phyloP scores from a whole-genome alignment of 1,140 invertebrate species.

The Mactra quadrangularis region DNA sequence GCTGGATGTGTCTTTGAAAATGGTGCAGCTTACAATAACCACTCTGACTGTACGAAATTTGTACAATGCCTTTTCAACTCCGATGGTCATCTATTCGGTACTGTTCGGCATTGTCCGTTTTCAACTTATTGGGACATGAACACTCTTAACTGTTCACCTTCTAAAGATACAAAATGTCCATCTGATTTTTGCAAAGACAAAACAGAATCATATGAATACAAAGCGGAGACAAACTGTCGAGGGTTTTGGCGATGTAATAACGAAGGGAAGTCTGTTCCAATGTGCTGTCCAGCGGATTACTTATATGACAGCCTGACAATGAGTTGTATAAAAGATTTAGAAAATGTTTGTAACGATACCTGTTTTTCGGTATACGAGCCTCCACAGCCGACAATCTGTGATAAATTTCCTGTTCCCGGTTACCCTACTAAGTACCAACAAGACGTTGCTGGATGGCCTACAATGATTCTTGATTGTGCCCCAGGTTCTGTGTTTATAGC shows the following conservation, averaged over 20 bases:
- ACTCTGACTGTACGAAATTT: slow-evolving; percentile 73
- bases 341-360: slow-evolving; percentile 36
- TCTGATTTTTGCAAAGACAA: slow-evolving; percentile 52
- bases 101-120: slow-evolving; percentile 66
- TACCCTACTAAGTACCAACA: slow-evolving; percentile 59
- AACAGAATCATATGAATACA: slow-evolving; percentile 9
- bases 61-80: slow-evolving; percentile 68
- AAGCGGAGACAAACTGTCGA: slow-evolving; percentile 63
- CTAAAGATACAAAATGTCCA: slow-evolving; percentile 55
- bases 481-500: slow-evolving; percentile 61
- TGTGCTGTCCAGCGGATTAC: slow-evolving; percentile 64
- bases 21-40: slow-evolving; percentile 68
- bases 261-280: slow-evolving; percentile 50
- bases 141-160: slow-evolving; percentile 61
- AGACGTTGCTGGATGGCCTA: slow-evolving; percentile 51
- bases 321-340: slow-evolving; percentile 18
- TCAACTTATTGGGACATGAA: slow-evolving; percentile 70
- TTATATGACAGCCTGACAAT: slow-evolving; percentile 36
- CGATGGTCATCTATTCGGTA: slow-evolving; percentile 40
- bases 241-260: slow-evolving; percentile 64
- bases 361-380: slow-evolving; percentile 10
- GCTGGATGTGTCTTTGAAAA: slow-evolving; percentile 67
- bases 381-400: slow-evolving; percentile 42
- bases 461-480: slow-evolving; percentile 61
- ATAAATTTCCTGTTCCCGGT: slow-evolving; percentile 55